Evolutionary conservation across 2,888 invertebrate species (phyloP).

Genomic region (Myathropa florea): DNA sequence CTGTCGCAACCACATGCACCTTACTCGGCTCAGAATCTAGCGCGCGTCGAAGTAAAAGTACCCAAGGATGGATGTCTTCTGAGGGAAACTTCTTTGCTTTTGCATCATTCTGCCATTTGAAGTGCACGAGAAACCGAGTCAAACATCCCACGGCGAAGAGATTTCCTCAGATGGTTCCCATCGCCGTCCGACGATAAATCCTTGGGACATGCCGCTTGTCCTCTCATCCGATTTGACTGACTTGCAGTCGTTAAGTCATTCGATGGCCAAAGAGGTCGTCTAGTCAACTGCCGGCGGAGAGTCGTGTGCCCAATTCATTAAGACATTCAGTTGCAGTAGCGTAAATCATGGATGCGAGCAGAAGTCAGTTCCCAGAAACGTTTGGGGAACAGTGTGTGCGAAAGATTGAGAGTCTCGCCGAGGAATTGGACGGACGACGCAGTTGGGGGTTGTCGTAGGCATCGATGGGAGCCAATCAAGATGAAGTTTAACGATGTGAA

Average conservation of each 20-base stretch:
- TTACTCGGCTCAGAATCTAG: background rate
- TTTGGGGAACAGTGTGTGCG: background rate
- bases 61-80: background rate
- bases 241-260: constrained; percentile 17
- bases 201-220: constrained; percentile 23
- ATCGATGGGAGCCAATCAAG: background rate
- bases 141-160: background rate
- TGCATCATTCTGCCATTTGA: background rate
- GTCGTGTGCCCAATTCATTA: constrained; percentile 45
- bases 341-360: background rate
- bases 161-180: background rate
- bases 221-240: constrained; percentile 25
- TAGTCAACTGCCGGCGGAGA: constrained; percentile 31
- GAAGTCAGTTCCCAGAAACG: constrained; percentile 27
- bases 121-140: background rate
- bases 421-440: no score
- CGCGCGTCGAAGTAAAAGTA: background rate
- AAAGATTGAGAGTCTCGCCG: background rate
- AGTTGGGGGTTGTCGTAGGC: background rate
- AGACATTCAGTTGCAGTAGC: constrained; percentile 9
- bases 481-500: background rate
- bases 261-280: constrained; percentile 1
- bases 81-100: background rate
- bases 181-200: constrained; percentile 31
- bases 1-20: background rate